phyloP scores from a whole-genome alignment of 30 jellyfish, hydroid and myxozoan genomes.

The Pelagia noctiluca region DNA sequence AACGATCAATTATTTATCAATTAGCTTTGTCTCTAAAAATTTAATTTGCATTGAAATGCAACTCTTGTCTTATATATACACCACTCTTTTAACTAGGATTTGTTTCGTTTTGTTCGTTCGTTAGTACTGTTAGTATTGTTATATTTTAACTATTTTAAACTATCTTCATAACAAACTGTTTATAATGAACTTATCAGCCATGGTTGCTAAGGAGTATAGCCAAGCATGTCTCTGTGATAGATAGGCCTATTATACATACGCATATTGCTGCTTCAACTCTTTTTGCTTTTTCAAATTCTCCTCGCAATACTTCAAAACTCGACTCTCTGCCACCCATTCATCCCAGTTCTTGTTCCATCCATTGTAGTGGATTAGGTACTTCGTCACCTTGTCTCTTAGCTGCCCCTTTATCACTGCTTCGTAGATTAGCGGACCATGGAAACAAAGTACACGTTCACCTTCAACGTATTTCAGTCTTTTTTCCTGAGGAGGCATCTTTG shows the following conservation, averaged over 20 bases:
- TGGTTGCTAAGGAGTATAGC: no score
- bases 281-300: conserved; percentile 90
- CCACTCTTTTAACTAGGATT: no score
- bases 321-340: conserved; percentile 99
- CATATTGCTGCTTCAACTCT: conserved; percentile 91
- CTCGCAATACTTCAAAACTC: conserved; percentile 92
- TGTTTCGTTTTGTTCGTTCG: no score
- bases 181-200: no score
- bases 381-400: conserved; percentile 79
- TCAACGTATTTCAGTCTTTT: conserved; percentile 83
- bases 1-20: background rate
- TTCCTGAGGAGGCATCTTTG: conserved; percentile 75
- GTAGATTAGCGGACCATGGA: conserved; percentile 91
- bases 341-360: conserved; percentile 99
- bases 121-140: no score
- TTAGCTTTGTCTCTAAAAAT: no score
- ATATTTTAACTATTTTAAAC: no score
- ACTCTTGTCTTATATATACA: no score
- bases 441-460: conserved; percentile 95
- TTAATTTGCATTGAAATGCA: no score
- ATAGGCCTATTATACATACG: conserved; percentile 76
- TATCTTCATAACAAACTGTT: no score
- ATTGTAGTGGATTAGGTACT: conserved; percentile 88
- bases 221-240: no score
- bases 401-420: conserved; percentile 92